Conservation (phyloP, 2,888 invertebrate species). For the Arge pagana region DNA sequence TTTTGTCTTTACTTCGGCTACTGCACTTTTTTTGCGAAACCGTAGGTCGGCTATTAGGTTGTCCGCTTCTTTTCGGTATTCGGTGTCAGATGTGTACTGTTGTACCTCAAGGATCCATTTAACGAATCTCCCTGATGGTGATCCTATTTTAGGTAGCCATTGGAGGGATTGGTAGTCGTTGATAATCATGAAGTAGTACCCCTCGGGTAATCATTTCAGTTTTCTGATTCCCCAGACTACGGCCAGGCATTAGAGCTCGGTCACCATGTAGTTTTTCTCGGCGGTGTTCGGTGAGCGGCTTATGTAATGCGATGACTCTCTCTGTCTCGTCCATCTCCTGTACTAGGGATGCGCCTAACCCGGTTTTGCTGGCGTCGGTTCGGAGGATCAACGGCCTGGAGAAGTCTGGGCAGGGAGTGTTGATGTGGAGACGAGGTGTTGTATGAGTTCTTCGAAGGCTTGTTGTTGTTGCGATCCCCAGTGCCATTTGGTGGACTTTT, state of each 20-base stretch:
- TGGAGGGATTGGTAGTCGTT: constrained; percentile 20
- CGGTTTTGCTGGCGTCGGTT: constrained; percentile 25
- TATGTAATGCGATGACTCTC: no score
- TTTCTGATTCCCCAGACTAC: constrained; percentile 13
- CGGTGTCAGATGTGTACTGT: not conserved
- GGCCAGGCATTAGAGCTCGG: constrained; percentile 9
- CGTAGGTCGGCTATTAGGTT: not conserved
- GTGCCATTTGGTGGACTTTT: constrained; percentile 26
- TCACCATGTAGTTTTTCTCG: constrained; percentile 5
- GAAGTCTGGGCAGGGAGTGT: constrained; percentile 30
- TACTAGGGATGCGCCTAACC: constrained; percentile 11
- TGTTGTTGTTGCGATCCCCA: constrained; percentile 26
- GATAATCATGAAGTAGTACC: constrained; percentile 10
- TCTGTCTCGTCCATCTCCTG: constrained; percentile 2
- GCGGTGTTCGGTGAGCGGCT: no score
- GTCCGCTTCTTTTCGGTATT: not conserved
- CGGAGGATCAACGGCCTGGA: constrained; percentile 19
- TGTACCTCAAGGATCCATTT: not conserved
- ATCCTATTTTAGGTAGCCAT: constrained; percentile 28
- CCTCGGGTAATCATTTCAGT: constrained; percentile 15
- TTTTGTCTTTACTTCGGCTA: no score
- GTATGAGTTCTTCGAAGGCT: constrained; percentile 28
- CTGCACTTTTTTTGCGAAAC: not conserved
- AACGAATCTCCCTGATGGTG: constrained; percentile 7
- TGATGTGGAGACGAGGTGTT: constrained; percentile 23